These are phyloP conservation scores for Cichlasoma orientale DNA, from an alignment of 2,797 vertebrate species.

Conservation along the genomic window DNA sequence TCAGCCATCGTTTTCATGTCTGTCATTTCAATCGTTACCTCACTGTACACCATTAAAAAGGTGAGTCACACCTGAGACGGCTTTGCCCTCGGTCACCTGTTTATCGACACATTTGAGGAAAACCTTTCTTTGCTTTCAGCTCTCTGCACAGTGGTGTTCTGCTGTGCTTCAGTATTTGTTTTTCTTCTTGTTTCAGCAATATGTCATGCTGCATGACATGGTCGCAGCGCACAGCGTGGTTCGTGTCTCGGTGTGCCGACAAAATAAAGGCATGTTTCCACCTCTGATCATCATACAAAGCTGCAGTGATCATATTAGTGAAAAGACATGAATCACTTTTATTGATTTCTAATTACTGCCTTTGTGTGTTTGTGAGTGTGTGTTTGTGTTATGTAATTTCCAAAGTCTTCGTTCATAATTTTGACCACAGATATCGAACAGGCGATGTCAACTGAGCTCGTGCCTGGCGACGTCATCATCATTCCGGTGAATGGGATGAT, in stretches of 20 bases:
- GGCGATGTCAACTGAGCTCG: conserved; percentile 94
- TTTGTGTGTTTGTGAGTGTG: too few relatives aligned
- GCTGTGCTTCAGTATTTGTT: neutral
- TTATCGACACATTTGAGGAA: too few relatives aligned
- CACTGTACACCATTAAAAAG: conserved; percentile 96
- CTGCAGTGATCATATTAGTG: neutral
- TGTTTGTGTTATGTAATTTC: neutral
- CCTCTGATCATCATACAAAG: neutral
- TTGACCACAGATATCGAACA: conserved; percentile 85
- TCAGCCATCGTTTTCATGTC: conserved; percentile 94
- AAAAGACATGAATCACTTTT: neutral
- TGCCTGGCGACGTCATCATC: conserved; percentile 92
- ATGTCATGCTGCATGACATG: conserved; percentile 94
- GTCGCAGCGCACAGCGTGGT: conserved; percentile 91
- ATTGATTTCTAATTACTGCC: neutral
- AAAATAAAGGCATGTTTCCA: conserved; percentile 81
- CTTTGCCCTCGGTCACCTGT: neutral
- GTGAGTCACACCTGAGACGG: conserved; percentile 69
- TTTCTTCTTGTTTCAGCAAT: conserved; percentile 86
- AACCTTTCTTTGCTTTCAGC: neutral
- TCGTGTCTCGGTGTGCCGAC: conserved; percentile 89
- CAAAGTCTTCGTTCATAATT: neutral
- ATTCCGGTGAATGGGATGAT: conserved; percentile 93
- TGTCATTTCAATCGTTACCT: conserved; percentile 91
- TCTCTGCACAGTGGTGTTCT: neutral